Evolutionary conservation across 2,113 vertebrate genomes (phyloP).

Genomic region (Dipodomys merriami): DNA sequence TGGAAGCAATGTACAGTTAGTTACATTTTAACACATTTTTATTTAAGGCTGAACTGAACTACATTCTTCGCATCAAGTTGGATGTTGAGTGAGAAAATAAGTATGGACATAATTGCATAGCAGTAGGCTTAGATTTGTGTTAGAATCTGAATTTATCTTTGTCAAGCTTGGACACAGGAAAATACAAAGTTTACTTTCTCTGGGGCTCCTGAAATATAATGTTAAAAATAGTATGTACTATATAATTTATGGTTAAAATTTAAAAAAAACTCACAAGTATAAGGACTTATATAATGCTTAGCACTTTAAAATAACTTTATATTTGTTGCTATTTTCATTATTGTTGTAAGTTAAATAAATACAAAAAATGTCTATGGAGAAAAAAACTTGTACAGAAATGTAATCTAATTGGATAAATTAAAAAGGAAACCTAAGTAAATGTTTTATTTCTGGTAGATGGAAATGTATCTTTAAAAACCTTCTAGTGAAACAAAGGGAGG

Average conservation of each 20-base stretch:
- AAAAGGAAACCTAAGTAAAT: neutral
- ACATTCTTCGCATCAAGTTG: neutral
- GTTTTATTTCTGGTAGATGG: neutral
- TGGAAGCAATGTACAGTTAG: neutral
- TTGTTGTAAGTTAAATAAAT: neutral
- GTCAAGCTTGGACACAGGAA: neutral
- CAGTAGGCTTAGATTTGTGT: neutral
- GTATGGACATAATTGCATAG: neutral
- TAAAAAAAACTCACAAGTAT: neutral
- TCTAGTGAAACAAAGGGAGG: neutral
- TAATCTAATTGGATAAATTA: neutral
- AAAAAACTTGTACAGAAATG: neutral
- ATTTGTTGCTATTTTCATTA: neutral
- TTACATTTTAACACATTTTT: neutral
- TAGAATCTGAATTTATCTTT: neutral
- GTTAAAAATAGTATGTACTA: neutral
- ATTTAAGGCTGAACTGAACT: neutral
- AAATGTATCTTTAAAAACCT: neutral
- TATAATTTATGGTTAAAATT: neutral
- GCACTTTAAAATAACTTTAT: neutral
- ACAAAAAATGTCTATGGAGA: neutral
- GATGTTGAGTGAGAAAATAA: slow-evolving; percentile 1
- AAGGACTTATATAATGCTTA: no score
- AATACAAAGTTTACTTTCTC: neutral
- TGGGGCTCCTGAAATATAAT: neutral